phyloP scores from a whole-genome alignment of 2,113 vertebrate species.

The Ploceus nigricollis region DNA sequence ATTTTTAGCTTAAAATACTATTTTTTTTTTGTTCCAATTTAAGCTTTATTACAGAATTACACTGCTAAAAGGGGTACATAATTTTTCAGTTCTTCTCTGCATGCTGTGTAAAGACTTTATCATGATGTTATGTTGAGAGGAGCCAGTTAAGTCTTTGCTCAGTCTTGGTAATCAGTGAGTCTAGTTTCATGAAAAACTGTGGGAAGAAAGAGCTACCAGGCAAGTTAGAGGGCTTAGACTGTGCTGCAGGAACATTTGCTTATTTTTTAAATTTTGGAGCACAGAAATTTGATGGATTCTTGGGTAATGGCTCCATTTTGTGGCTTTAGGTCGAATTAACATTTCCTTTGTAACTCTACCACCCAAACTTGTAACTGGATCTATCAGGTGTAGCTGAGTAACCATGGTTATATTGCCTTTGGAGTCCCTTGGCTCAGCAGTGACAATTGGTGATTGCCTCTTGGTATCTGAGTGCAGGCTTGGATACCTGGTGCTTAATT shows the following conservation, averaged over 20 bases:
- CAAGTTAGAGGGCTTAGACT: neutral
- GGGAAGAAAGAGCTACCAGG: neutral
- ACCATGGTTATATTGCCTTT: accelerated
- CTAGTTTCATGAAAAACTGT: neutral
- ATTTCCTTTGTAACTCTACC: neutral
- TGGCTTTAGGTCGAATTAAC: neutral
- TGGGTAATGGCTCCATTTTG: neutral
- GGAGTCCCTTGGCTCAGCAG: neutral
- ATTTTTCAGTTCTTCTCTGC: neutral
- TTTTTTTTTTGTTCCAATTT: neutral
- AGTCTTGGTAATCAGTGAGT: neutral
- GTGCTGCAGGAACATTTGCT: neutral
- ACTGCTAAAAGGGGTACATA: neutral
- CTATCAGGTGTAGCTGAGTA: neutral
- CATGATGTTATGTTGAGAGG: too few relatives aligned
- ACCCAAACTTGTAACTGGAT: neutral
- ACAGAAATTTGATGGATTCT: neutral
- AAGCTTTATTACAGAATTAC: neutral
- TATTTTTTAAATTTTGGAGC: neutral
- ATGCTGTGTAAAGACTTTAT: neutral
- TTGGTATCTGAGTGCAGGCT: neutral
- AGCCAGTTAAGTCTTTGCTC: neutral
- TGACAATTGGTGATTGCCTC: neutral
- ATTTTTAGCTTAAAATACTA: neutral
- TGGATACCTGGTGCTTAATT: neutral